Evolutionary conservation across 2,888 invertebrate species (phyloP).

Genomic region (Andrena haemorrhoa): DNA sequence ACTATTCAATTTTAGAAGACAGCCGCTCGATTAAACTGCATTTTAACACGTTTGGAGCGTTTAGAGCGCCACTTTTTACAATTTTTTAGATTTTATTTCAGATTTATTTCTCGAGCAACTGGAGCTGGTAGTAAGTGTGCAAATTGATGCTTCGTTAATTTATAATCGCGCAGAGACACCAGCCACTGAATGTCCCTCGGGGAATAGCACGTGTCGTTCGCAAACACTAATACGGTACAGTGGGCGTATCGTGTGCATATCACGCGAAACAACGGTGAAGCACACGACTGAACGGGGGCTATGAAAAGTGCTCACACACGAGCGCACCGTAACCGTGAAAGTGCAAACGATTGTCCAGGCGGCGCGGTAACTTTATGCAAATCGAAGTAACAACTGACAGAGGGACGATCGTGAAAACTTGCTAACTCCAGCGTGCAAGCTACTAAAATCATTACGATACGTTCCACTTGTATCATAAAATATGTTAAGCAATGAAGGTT

Average conservation of each 20-base stretch:
- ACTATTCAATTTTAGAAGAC: too few species aligned
- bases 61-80: too few species aligned
- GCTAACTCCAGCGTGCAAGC: not conserved
- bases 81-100: too few species aligned
- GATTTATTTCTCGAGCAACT: too few species aligned
- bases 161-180: not conserved
- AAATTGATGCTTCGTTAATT: constrained; percentile 18
- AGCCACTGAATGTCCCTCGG: constrained; percentile 33
- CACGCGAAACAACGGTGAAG: constrained; percentile 37
- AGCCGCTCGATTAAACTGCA: too few species aligned
- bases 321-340: constrained; percentile 24
- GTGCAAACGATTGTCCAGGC: constrained; percentile 40
- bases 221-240: constrained; percentile 36
- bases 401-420: constrained; percentile 11
- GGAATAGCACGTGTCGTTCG: constrained; percentile 38
- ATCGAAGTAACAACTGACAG: constrained; percentile 22
- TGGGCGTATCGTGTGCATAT: constrained; percentile 52
- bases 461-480: not conserved
- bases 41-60: too few species aligned
- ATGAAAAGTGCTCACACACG: constrained; percentile 27
- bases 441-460: not conserved
- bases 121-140: not conserved
- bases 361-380: constrained; percentile 34
- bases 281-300: constrained; percentile 43
- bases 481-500: constrained; percentile 6